phyloP scores from a whole-genome alignment of 1,140 invertebrate genomes.

The Leptestheria dahalacensis region DNA sequence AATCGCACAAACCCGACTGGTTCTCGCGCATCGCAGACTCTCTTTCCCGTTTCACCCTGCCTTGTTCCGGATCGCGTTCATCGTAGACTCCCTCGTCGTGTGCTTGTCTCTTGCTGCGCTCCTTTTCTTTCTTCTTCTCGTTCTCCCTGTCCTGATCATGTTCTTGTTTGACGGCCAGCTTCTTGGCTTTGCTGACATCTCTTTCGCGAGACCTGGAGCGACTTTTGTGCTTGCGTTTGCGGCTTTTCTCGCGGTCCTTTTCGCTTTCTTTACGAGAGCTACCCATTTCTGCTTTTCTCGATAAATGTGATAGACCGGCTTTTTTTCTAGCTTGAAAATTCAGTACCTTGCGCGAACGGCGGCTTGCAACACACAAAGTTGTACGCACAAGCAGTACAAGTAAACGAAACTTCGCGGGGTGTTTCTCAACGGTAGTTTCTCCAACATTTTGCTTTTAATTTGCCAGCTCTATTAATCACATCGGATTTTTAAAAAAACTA shows the following conservation, averaged over 20 bases:
- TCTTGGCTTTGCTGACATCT: slow-evolving; percentile 17
- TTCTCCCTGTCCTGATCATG: slow-evolving; percentile 40
- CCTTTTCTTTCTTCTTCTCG: slow-evolving; percentile 22
- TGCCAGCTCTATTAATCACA: too few species aligned
- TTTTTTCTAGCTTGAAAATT: neutral
- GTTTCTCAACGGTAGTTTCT: too few species aligned
- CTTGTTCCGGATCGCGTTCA: slow-evolving; percentile 6
- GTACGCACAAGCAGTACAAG: too few species aligned
- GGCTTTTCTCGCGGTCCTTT: neutral
- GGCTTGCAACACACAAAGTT: too few species aligned
- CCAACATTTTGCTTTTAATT: too few species aligned
- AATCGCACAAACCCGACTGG: neutral
- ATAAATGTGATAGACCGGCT: neutral
- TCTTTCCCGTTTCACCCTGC: slow-evolving; percentile 13
- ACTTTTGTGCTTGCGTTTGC: neutral
- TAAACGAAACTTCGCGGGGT: too few species aligned
- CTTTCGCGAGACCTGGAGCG: slow-evolving; percentile 19
- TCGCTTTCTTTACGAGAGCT: neutral
- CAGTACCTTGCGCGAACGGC: neutral
- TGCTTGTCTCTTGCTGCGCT: slow-evolving; percentile 2
- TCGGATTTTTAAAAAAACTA: too few species aligned
- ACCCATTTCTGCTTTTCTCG: neutral
- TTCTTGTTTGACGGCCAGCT: slow-evolving; percentile 39
- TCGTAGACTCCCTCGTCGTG: slow-evolving; percentile 13
- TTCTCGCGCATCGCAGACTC: too few species aligned